phyloP scores from a whole-genome alignment of 2,888 invertebrate species.

The Acrobeloides nanus region DNA sequence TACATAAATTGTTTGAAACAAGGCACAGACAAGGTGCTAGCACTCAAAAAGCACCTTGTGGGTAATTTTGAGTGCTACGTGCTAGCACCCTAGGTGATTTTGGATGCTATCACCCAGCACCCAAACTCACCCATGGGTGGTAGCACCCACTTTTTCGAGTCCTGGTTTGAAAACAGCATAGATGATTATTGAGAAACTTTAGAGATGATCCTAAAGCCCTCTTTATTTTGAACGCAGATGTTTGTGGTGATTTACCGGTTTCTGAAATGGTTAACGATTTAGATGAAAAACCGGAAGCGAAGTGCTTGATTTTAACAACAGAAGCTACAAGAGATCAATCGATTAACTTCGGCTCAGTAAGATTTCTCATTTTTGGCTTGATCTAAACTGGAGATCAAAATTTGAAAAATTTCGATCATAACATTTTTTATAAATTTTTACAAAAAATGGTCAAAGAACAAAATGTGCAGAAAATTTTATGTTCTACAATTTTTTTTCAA shows the following conservation, averaged over 20 bases:
- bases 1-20: too few relatives aligned
- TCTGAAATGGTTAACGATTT: constrained; percentile 65
- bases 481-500: too few relatives aligned
- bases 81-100: too few relatives aligned
- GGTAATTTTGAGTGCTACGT: too few relatives aligned
- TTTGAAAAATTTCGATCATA: neutral
- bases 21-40: too few relatives aligned
- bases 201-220: constrained; percentile 61
- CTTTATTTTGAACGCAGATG: constrained; percentile 92
- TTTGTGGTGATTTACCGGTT: constrained; percentile 85
- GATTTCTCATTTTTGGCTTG: neutral
- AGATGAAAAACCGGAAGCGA: constrained; percentile 15
- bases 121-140: too few relatives aligned
- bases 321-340: constrained; percentile 79
- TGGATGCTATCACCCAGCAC: too few relatives aligned
- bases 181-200: neutral
- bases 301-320: constrained; percentile 45
- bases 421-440: neutral
- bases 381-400: too few relatives aligned
- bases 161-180: too few relatives aligned
- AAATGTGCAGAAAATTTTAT: too few relatives aligned
- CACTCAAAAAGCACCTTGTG: too few relatives aligned
- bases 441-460: neutral
- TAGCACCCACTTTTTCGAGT: too few relatives aligned
- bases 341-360: constrained; percentile 82